A percentile compares a stretch with the other conserved stretches of the same genome.
Evolutionary conservation across 1,140 invertebrate genomes (phyloP).

Genomic region (Physella acuta): DNA sequence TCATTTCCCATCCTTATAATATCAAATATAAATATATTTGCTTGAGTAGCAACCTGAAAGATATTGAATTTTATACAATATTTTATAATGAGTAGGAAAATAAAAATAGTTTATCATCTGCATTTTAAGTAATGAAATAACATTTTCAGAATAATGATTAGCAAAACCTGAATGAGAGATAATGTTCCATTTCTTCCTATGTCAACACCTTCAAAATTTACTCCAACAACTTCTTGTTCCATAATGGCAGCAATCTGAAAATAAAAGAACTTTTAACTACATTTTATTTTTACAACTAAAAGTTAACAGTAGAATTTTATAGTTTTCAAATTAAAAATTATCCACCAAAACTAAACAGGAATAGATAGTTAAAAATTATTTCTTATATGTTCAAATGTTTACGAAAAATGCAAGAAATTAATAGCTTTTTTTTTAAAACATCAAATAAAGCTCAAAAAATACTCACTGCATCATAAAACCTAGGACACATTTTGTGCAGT

Average conservation of each 20-base stretch:
- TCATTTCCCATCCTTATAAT: constrained; percentile 6
- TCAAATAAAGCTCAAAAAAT: not conserved
- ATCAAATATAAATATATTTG: constrained; percentile 7
- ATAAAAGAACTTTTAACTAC: not conserved
- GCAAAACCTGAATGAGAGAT: constrained; percentile 3
- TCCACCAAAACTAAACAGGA: not conserved
- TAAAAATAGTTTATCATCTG: no score
- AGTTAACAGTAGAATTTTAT: not conserved
- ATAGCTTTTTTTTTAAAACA: not conserved
- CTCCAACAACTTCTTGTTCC: constrained; percentile 10
- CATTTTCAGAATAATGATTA: no score
- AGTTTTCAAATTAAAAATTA: not conserved
- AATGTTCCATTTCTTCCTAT: constrained; percentile 18
- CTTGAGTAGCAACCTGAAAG: constrained; percentile 6
- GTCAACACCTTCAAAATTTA: constrained; percentile 8
- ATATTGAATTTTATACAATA: no score
- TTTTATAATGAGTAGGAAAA: no score
- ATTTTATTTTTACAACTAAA: not conserved
- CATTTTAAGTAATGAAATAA: no score
- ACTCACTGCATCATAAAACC: constrained; percentile 17
- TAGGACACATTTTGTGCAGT: constrained; percentile 6
- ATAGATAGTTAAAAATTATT: not conserved
- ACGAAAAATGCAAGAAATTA: not conserved
- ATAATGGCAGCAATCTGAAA: constrained; percentile 10
- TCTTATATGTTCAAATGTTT: not conserved